Evolutionary conservation across 2,888 invertebrate species (phyloP).

Genomic region (Heliconius cydno): DNA sequence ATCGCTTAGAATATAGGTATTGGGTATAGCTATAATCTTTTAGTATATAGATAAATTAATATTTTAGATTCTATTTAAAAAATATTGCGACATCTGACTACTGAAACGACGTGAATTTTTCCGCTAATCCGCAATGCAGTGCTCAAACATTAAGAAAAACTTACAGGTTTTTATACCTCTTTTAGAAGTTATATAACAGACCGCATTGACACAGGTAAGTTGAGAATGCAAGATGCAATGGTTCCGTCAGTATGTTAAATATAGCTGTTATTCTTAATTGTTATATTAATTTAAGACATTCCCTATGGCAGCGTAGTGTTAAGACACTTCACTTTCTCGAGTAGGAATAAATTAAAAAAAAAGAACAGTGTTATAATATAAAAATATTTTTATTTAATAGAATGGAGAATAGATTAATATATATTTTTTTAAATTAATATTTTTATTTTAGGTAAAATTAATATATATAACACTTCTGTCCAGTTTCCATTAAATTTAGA

Average conservation of each 20-base stretch:
- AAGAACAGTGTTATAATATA: background rate
- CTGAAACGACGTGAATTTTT: background rate
- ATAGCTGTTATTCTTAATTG: background rate
- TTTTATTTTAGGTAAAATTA: no score
- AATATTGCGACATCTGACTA: background rate
- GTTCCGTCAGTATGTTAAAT: background rate
- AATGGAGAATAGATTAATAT: no score
- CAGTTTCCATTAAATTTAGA: no score
- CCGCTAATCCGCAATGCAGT: conserved; percentile 32
- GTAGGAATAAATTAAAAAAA: no score
- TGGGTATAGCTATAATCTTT: background rate
- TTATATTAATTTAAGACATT: background rate
- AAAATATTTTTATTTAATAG: no score
- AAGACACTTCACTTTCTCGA: no score
- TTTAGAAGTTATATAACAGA: conserved; percentile 14
- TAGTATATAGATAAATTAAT: background rate
- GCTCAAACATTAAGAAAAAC: conserved; percentile 16
- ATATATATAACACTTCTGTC: no score
- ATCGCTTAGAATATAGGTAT: no score
- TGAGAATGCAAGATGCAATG: background rate
- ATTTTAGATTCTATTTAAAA: background rate
- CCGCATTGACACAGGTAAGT: conserved; percentile 10
- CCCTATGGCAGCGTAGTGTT: no score
- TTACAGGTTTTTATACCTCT: conserved; percentile 11
- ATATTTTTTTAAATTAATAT: no score